Evolutionary conservation across 2,113 vertebrate species (phyloP), one percentile per base, ranked within the genome.

Genomic region (Myotis davidii): DNA sequence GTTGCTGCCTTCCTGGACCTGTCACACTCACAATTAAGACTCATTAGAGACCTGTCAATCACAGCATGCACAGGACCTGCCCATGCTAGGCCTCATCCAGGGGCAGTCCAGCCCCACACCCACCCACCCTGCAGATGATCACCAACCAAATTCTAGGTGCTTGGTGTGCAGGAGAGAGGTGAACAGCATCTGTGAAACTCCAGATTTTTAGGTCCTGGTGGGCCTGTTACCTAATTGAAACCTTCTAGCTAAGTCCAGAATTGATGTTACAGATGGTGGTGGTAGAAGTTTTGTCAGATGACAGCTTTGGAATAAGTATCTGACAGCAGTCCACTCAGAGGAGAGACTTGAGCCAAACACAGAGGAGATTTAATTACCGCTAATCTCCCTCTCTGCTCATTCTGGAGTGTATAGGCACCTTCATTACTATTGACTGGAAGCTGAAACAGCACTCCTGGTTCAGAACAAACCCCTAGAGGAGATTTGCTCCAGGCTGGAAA

Each of bases 11-110:
- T 97, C 97, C 93, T 91, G 56, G 56, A 90, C 32, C 97, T 92
- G 82, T 65, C 0, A 65, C 64, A 88, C 76, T 92, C 92, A 93
- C 98, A 98, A 98, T 99, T 98, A 98, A 95, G 81, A 94, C 87
- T 98, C 98, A 98, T 98, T 98, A 98, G 96, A 56, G 97, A 93
- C 94, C 96, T 94, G 98, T 98, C 98, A 98, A 79, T 98, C 98
- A 98, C 0, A 56, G 21, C 32, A 21, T 42, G 83, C 84, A 10
- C 17, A 73, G 95, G 92, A 59, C 85, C 92, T 61, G 93, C 59
- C 97, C 90, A 16, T 37, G 91, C 96, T 90, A 88, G 96, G 94
- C 94, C 83, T 86, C 37, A 9, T 12, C 0, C 0, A 13, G 86
- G 95, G 94, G 83, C 69, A 29, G 21, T 61, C 42, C 32, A 37